phyloP scores from a whole-genome alignment of 2,888 invertebrate genomes.

The Bombyx huttoni region DNA sequence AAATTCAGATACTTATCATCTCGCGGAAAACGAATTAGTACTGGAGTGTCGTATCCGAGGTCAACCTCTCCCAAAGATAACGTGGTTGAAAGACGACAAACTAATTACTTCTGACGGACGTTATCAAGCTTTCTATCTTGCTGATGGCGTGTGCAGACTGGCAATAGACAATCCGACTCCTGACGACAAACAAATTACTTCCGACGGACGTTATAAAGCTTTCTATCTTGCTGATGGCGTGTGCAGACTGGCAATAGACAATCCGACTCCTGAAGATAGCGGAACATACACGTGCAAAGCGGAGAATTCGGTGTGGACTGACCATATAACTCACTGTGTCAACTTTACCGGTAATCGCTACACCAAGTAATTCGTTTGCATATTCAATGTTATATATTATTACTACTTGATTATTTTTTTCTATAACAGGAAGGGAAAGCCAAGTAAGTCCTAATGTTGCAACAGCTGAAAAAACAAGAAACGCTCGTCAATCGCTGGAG shows the following conservation, averaged over 20 bases:
- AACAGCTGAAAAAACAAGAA: constrained; percentile 39
- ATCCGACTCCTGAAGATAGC: constrained; percentile 78
- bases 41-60: constrained; percentile 86
- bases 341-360: constrained; percentile 73
- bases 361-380: background rate
- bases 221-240: constrained; percentile 81
- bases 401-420: background rate
- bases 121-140: constrained; percentile 76
- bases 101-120: constrained; percentile 69
- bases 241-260: constrained; percentile 77
- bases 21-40: constrained; percentile 79
- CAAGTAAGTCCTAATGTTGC: constrained; percentile 37
- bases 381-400: background rate
- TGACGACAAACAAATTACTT: constrained; percentile 71
- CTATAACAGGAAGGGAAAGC: constrained; percentile 37
- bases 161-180: constrained; percentile 76
- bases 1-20: constrained; percentile 78
- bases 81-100: constrained; percentile 82
- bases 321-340: constrained; percentile 82
- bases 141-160: constrained; percentile 82
- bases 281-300: constrained; percentile 84
- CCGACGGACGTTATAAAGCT: constrained; percentile 74
- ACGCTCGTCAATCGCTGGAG: constrained; percentile 45
- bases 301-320: constrained; percentile 79
- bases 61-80: constrained; percentile 79